Base-by-base conservation (phyloP, 2,888 invertebrate species). In the Steinernema hermaphroditum region DNA sequence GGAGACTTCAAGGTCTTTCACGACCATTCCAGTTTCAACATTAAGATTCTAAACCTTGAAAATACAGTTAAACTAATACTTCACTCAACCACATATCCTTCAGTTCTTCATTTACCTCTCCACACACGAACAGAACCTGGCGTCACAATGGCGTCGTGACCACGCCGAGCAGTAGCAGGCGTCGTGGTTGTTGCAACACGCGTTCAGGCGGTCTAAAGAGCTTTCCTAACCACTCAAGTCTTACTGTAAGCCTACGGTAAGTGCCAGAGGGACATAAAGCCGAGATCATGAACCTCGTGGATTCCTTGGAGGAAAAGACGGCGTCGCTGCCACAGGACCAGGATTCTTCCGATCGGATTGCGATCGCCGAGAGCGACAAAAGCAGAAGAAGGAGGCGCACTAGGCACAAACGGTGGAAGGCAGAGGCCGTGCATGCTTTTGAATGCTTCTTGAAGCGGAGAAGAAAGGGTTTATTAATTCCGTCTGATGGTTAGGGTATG, bases 171-270 rank as follows among this genome's bases (percentile, higher is more conserved):
- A 62, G 62, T 62, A 62, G 32, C 62, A 62, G 4, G 29, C 27
- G 62, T 62, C 62, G 62, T 62, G 62, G 16, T 16, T 32, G 16
- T 32, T 12, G 16, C 62, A 62, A 16, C 62, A 62, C 32, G 29
- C 1, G 32, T 50, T 50, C 2, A 50, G 22, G 24, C 1, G 4
- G 24, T 50, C 50, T 50, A 22, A 50, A 50, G 9, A 24, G 1
- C 22, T n/a, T 24, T 22, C n/a, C 37, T 37, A 37, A 12, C 37
- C 12, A 4, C 6, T 8, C 4, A 37, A 37, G 37, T 37, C 37
- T 12, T 8, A 8, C 12, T 4, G 12, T 12, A 12, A 6, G 16
- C 46, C 14, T 54, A 62, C 62, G 16, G 24, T 12, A 32, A 14
- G 19, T 32, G 4, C 34, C 16, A 12, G 12, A 9, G 2, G 62